Conservation (phyloP, 35 echinoderm and acorn worm species). For the Heliocidaris erythrogramma region DNA sequence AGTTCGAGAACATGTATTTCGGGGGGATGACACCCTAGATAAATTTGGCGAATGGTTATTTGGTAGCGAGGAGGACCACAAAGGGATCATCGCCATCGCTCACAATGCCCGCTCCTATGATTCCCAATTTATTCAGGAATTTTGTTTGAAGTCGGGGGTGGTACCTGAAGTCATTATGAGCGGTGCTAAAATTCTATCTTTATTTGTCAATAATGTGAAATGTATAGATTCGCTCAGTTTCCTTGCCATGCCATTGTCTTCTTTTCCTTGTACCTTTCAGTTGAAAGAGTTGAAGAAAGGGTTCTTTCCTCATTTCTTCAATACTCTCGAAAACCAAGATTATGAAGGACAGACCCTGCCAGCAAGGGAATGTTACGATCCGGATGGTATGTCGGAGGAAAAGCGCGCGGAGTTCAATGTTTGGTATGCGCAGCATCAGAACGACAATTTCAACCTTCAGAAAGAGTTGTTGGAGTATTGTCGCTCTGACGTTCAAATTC, state of each 20-base stretch:
- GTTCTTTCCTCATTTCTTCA: conserved; percentile 75
- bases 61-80: background rate
- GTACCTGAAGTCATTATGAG: conserved; percentile 75
- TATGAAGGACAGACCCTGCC: conserved; percentile 52
- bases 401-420: conserved; percentile 29
- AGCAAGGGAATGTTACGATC: conserved; percentile 37
- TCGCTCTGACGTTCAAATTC: conserved; percentile 70
- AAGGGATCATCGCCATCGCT: conserved; percentile 50
- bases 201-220: conserved; percentile 47
- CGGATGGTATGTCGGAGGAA: conserved; percentile 60
- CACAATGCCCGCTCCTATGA: conserved; percentile 82
- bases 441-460: conserved; percentile 50
- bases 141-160: conserved; percentile 32
- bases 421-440: conserved; percentile 64
- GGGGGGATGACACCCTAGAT: conserved; percentile 47
- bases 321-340: conserved; percentile 56
- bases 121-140: conserved; percentile 66
- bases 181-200: conserved; percentile 58
- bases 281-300: conserved; percentile 71
- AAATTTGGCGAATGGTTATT: conserved; percentile 73
- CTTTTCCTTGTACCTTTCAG: conserved; percentile 67
- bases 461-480: conserved; percentile 69
- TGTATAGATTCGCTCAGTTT: conserved; percentile 79
- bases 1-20: conserved; percentile 54
- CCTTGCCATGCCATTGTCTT: conserved; percentile 71